Evolutionary conservation across 2,113 vertebrate species (phyloP).

Genomic region (Ploceus nigricollis): DNA sequence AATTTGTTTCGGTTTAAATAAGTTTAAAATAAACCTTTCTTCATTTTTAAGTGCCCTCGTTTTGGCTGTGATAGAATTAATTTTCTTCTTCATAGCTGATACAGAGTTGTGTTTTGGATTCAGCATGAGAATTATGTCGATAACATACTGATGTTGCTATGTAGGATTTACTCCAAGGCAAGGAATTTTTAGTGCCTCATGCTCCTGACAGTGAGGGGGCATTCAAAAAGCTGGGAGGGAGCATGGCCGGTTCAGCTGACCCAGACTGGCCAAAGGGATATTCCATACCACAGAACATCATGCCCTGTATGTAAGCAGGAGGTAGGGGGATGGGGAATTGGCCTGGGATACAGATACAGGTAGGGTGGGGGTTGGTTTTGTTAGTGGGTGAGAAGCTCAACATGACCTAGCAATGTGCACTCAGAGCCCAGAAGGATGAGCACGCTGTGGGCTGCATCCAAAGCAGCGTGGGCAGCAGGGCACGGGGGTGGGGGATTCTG

Average conservation of each 20-base stretch:
- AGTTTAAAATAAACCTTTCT: not conserved
- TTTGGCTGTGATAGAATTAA: not conserved
- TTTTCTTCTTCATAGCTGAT: not conserved
- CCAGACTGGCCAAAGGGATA: not conserved
- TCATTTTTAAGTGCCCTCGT: not conserved
- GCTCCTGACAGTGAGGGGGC: not conserved
- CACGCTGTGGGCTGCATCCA: not conserved
- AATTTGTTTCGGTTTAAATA: not conserved
- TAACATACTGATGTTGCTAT: not conserved
- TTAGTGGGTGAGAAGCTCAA: not conserved
- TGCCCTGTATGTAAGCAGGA: not conserved
- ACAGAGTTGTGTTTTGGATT: not conserved
- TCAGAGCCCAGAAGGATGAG: not conserved
- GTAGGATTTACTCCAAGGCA: not conserved
- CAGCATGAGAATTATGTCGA: not conserved
- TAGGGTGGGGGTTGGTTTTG: not conserved
- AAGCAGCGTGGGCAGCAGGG: rapidly evolving
- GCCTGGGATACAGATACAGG: not conserved
- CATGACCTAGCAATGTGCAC: not conserved
- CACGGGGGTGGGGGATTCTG: not conserved
- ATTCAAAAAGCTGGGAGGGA: not conserved
- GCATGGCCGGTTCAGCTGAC: not conserved
- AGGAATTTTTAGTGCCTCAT: not conserved
- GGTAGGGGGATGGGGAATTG: not conserved
- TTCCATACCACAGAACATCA: not conserved